A percentile compares a stretch with the other conserved stretches of the same genome.
These are phyloP conservation scores for Hyalella azteca DNA, from an alignment of 2,888 invertebrate genomes.

Conservation along the genomic window DNA sequence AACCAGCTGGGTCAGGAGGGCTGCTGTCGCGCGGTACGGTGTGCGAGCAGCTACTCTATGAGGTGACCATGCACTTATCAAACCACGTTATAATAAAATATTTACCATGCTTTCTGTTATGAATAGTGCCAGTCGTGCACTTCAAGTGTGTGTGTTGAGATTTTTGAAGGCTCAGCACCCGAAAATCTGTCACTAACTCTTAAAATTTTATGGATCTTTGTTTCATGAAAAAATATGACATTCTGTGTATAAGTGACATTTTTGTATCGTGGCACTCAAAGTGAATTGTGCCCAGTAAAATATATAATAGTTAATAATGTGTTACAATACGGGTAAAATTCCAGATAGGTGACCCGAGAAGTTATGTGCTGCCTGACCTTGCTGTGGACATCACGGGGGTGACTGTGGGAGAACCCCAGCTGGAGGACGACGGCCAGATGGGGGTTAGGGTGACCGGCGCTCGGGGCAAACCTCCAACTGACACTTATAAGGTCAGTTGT, in stretches of 20 bases:
- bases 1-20: conserved; percentile 66
- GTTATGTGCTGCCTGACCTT: conserved; percentile 66
- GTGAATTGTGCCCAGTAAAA: background rate
- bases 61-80: too few relatives aligned
- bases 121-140: too few relatives aligned
- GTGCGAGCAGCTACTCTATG: conserved; percentile 66
- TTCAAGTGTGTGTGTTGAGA: too few relatives aligned
- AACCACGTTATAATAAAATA: too few relatives aligned
- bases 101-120: too few relatives aligned
- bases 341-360: conserved; percentile 64
- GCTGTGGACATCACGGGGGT: conserved; percentile 66
- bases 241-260: background rate
- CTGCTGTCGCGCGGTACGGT: conserved; percentile 64
- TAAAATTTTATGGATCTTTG: too few relatives aligned
- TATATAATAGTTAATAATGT: background rate
- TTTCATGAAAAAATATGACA: too few relatives aligned
- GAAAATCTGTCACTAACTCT: too few relatives aligned
- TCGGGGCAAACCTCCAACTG: conserved; percentile 63
- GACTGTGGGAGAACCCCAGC: conserved; percentile 50
- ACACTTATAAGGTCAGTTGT: conserved; percentile 63
- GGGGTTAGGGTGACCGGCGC: conserved; percentile 64
- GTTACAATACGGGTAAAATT: background rate
- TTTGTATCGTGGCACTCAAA: background rate
- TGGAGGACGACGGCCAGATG: conserved; percentile 51
- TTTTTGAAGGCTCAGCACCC: too few relatives aligned